These are phyloP conservation scores for Zygogramma bicolorata DNA, from an alignment of 2,888 invertebrate species.

Conservation along the genomic window DNA sequence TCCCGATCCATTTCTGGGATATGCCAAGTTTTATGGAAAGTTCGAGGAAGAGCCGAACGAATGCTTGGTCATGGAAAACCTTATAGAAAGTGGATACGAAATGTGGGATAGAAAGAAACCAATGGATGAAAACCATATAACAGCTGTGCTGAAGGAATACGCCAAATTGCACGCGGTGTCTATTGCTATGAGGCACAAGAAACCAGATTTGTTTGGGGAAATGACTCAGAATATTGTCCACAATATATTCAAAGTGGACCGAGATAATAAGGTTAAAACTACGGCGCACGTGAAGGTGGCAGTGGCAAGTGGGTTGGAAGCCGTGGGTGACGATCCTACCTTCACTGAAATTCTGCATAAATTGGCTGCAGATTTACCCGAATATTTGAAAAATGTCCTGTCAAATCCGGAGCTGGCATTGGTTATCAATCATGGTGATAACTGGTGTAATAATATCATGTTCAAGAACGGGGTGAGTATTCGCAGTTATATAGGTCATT, in stretches of 20 bases:
- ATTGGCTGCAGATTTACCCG: background rate
- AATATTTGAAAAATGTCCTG: background rate
- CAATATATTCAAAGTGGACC: conserved; percentile 17
- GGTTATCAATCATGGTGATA: conserved; percentile 52
- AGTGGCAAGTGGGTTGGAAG: conserved; percentile 20
- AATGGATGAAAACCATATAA: conserved; percentile 55
- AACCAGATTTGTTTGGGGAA: conserved; percentile 47
- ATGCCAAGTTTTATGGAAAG: conserved; percentile 36
- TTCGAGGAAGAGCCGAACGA: conserved; percentile 34
- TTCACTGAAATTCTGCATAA: conserved; percentile 6
- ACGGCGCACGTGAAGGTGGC: background rate
- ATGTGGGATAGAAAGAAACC: conserved; percentile 51
- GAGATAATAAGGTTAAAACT: background rate
- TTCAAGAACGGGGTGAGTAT: background rate
- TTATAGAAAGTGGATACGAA: conserved; percentile 50
- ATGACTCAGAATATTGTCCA: conserved; percentile 23
- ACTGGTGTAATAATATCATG: conserved; percentile 56
- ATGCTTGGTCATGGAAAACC: conserved; percentile 54
- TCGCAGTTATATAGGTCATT: too few species aligned
- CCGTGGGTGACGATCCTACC: conserved; percentile 9
- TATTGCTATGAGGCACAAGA: conserved; percentile 52
- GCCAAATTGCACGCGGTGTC: conserved; percentile 58
- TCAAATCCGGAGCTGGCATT: background rate
- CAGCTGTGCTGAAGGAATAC: conserved; percentile 53
- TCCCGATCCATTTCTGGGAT: conserved; percentile 8